Percentiles rank a stretch among this genome's conserved stretches.
phyloP scores from a whole-genome alignment of 2,797 vertebrate genomes.

The Clarias laeviceps region DNA sequence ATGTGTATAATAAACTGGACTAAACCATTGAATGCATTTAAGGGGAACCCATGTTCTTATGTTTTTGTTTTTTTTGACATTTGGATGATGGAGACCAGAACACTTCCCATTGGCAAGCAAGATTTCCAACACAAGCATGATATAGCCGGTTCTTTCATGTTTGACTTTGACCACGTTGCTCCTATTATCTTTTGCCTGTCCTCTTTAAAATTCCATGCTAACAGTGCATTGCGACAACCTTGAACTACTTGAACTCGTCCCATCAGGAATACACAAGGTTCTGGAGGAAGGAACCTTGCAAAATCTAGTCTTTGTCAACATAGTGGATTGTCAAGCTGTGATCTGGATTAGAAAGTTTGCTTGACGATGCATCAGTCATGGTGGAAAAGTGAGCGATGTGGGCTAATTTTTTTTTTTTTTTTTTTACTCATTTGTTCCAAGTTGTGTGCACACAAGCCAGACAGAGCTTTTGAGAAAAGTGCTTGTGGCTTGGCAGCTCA shows the following conservation, averaged over 20 bases:
- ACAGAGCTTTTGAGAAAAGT: conserved; percentile 1
- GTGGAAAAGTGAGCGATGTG: neutral
- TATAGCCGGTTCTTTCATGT: neutral
- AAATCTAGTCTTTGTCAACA: neutral
- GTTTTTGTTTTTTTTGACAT: neutral
- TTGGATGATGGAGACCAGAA: neutral
- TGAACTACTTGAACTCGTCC: neutral
- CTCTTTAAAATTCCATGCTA: neutral
- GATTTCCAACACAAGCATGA: neutral
- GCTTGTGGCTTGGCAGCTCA: conserved; percentile 1
- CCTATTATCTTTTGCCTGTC: neutral
- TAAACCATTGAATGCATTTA: neutral
- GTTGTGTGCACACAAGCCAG: neutral
- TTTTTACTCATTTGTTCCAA: neutral
- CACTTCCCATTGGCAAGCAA: neutral
- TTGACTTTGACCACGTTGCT: neutral
- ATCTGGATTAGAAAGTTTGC: neutral
- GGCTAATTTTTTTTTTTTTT: neutral
- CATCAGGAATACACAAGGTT: no score
- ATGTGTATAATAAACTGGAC: neutral
- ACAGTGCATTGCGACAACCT: neutral
- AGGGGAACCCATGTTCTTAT: neutral
- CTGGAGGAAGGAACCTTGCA: neutral
- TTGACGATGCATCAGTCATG: neutral
- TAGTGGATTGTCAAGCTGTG: neutral